Evolutionary conservation across 1,140 invertebrate species (phyloP), one percentile per base, ranked within the genome.

Genomic region (Caenorhabditis briggsae): DNA sequence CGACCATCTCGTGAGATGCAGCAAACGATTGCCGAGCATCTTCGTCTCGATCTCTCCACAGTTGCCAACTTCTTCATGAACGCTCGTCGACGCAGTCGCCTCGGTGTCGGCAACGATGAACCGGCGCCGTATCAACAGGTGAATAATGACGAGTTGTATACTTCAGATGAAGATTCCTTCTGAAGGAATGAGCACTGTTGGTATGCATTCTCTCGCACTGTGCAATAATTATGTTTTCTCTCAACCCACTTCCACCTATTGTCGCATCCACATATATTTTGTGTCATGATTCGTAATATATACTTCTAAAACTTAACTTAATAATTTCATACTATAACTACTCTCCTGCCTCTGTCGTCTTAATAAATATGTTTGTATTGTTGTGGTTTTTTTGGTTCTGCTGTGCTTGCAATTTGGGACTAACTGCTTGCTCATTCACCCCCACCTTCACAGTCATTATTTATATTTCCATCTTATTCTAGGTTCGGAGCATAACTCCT

Each of bases 61-160:
- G 97, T 99, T 23, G 97, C 97, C 48, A 99, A 99, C 93, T 99
- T 99, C 94, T 99, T 99, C 94, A 99, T 99, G 98, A 99, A 99
- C 93, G 97, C 97, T 33, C 94, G 97, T 82, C 95, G 97, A 89
- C 95, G 98, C 83, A 85, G 87, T 14, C 56, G 89, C 20, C 59
- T 85, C n/a, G 86, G 82, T 5, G 50, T 43, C 12, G 87, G 82
- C 78, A 78, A 65, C 8, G 88, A 89, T 85, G 88, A 89, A 46
- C 88, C 88, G 48, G 48, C 85, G 59, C 88, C 88, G 46, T 89
- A 89, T 58, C 88, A 89, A 65, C 88, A 89, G 85, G 88, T 89
- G 46, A 64, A 61, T 16, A 50, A 16, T 8, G 59, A 61, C 11
- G 7, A 12, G 11, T 41, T 16, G 9, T 53, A 9, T 78, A 23